Percentiles rank a stretch among this genome's conserved stretches.
These are phyloP conservation scores for Cheilosia pagana DNA, from an alignment of 2,888 invertebrate species.

Conservation along the genomic window DNA sequence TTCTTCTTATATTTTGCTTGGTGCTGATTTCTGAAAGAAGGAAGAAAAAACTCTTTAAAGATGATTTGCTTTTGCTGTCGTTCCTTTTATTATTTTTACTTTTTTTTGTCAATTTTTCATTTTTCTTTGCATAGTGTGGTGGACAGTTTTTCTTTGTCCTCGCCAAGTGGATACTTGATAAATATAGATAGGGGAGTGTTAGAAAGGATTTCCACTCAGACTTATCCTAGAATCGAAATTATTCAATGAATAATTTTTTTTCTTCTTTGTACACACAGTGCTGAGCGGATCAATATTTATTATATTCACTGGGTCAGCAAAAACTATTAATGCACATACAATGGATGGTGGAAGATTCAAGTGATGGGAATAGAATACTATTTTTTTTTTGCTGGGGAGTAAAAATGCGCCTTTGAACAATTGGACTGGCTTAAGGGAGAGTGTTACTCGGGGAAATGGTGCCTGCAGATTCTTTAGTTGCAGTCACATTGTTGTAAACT, in stretches of 20 bases:
- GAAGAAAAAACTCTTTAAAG: slow-evolving; percentile 39
- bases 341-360: neutral
- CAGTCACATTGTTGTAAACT: too few relatives aligned
- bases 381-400: neutral
- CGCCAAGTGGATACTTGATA: slow-evolving; percentile 66
- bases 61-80: slow-evolving; percentile 23
- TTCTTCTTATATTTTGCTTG: slow-evolving; percentile 29
- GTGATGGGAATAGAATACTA: neutral
- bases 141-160: slow-evolving; percentile 59
- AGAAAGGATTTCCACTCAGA: slow-evolving; percentile 66
- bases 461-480: too few relatives aligned
- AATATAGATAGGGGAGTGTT: slow-evolving; percentile 49
- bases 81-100: too few relatives aligned
- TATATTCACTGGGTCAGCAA: slow-evolving; percentile 61
- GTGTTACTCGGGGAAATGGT: too few relatives aligned
- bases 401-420: neutral
- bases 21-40: slow-evolving; percentile 15
- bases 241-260: slow-evolving; percentile 55
- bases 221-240: slow-evolving; percentile 52
- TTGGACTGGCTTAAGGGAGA: too few relatives aligned
- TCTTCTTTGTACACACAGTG: slow-evolving; percentile 28
- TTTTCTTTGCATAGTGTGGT: slow-evolving; percentile 48
- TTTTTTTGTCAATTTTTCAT: slow-evolving; percentile 43
- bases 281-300: slow-evolving; percentile 46
- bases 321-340: slow-evolving; percentile 24